These are phyloP conservation scores for Cotesia vestalis DNA, from an alignment of 1,140 invertebrate genomes.

Conservation along the genomic window DNA sequence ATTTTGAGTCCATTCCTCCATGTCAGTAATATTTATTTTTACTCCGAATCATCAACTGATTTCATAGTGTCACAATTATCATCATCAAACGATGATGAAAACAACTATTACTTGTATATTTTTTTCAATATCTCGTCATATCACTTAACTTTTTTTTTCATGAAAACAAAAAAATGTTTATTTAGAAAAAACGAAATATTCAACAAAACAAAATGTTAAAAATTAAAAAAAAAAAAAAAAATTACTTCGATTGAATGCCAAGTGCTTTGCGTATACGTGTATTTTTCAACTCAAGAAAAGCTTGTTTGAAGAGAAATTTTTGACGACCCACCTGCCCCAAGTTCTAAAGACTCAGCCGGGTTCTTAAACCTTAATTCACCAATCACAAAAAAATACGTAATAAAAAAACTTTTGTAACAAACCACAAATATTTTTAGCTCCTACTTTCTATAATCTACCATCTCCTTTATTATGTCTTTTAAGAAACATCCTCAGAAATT, in stretches of 20 bases:
- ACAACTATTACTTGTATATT: neutral
- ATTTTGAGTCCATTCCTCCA: conserved; percentile 19
- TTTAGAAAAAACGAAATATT: too few relatives aligned
- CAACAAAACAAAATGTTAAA: too few relatives aligned
- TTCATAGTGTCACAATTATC: neutral
- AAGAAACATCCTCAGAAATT: neutral
- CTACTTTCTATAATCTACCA: neutral
- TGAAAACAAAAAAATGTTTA: too few relatives aligned
- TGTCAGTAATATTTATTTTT: conserved; percentile 14
- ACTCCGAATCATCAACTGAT: neutral
- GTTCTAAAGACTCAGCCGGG: conserved; percentile 23
- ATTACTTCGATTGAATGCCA: neutral
- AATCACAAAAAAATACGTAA: neutral
- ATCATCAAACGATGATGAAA: neutral
- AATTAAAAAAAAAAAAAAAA: neutral
- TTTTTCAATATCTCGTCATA: too few relatives aligned
- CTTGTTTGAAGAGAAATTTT: conserved; percentile 10
- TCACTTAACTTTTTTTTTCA: too few relatives aligned
- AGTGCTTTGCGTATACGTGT: conserved; percentile 16
- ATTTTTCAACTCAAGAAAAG: conserved; percentile 2
- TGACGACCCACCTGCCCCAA: conserved; percentile 22
- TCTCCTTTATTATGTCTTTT: neutral
- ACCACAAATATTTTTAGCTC: neutral
- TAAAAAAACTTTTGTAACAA: conserved; percentile 6
- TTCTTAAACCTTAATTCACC: conserved; percentile 17